These are phyloP conservation scores for Gymnobelideus leadbeateri DNA, from an alignment of 2,113 vertebrate species.

Conservation along the genomic window DNA sequence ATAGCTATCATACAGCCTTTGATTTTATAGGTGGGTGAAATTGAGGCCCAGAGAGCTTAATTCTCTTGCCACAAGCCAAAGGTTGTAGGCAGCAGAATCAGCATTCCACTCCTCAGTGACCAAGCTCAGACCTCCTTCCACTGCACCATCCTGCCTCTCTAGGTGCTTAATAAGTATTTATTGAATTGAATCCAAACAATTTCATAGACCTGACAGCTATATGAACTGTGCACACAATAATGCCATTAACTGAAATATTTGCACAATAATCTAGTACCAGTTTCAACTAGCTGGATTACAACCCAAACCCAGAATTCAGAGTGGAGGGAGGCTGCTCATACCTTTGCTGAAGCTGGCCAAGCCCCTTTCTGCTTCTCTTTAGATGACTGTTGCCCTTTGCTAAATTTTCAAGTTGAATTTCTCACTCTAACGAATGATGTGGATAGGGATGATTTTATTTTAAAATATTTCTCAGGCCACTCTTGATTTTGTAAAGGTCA, in stretches of 20 bases:
- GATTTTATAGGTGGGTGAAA: not conserved
- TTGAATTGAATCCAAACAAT: not conserved
- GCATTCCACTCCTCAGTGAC: not conserved
- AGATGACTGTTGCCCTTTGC: slow-evolving; percentile 58
- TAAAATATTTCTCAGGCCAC: slow-evolving; percentile 14
- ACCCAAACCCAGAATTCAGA: not conserved
- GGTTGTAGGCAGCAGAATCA: not conserved
- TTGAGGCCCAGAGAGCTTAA: not conserved
- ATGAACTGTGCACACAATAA: not conserved
- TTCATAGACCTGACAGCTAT: not conserved
- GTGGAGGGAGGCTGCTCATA: not conserved
- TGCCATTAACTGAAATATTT: not conserved
- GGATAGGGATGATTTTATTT: slow-evolving; percentile 62
- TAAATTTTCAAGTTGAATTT: slow-evolving; percentile 65
- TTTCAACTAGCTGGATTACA: not conserved
- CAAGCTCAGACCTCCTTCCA: not conserved
- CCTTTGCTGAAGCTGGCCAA: no score
- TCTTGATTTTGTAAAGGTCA: not conserved
- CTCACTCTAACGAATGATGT: slow-evolving; percentile 57
- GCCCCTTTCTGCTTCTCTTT: slow-evolving; percentile 8
- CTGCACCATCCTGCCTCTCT: not conserved
- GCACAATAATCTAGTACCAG: not conserved
- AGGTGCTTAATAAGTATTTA: not conserved
- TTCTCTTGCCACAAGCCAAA: not conserved
- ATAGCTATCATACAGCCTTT: not conserved